These are phyloP conservation scores for Nylanderia fulva DNA, from an alignment of 1,140 invertebrate genomes.

Conservation along the genomic window DNA sequence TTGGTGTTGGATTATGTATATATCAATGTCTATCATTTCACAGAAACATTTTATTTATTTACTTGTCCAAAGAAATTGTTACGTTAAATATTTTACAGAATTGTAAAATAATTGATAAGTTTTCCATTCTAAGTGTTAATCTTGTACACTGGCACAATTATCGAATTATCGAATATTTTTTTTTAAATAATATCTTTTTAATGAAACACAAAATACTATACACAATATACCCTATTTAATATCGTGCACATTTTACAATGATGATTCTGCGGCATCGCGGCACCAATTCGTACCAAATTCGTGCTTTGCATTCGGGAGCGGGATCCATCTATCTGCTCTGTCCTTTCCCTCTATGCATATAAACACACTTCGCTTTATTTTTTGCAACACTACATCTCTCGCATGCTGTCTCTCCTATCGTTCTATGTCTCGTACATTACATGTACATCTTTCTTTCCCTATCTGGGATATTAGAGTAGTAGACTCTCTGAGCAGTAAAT, in stretches of 20 bases:
- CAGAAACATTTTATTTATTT: conserved; percentile 47
- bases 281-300: conserved; percentile 76
- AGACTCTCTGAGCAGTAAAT: conserved; percentile 78
- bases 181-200: conserved; percentile 38
- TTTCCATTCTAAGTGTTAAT: conserved; percentile 23
- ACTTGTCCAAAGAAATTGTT: background rate
- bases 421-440: conserved; percentile 70
- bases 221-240: background rate
- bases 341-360: conserved; percentile 42
- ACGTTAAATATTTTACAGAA: conserved; percentile 13
- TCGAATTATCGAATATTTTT: conserved; percentile 33
- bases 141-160: conserved; percentile 42
- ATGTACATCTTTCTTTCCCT: conserved; percentile 54
- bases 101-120: conserved; percentile 14
- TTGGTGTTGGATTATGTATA: conserved; percentile 79
- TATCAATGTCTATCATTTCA: conserved; percentile 75
- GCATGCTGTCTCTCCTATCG: conserved; percentile 71
- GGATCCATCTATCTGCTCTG: conserved; percentile 39
- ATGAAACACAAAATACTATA: conserved; percentile 34
- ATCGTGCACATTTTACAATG: conserved; percentile 42
- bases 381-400: conserved; percentile 67
- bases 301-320: conserved; percentile 73
- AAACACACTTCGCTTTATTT: conserved; percentile 69
- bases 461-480: conserved; percentile 74
- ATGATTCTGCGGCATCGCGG: conserved; percentile 14